Evolutionary conservation across 1,140 invertebrate species (phyloP), one percentile per base, ranked within the genome.

Genomic region (Coelopa frigida): DNA sequence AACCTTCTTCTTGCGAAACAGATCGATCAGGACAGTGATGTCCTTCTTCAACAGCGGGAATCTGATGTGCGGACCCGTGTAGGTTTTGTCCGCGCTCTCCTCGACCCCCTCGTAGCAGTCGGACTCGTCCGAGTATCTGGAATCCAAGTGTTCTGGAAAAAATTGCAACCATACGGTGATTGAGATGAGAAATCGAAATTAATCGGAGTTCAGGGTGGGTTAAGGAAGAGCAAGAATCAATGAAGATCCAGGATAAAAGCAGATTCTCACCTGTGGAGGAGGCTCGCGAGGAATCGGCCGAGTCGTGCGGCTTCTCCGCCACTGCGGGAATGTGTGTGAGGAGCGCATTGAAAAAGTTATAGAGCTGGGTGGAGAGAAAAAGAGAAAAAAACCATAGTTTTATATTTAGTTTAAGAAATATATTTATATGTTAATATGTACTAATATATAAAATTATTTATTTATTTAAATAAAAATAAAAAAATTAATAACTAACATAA

Each of bases 301-400:
- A 49, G 37, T 55, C 54, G 24, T 59, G 72, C 66, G 57, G 68
- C 27, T 55, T 49, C 42, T 61, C 70, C 23, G 67, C 76, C 18
- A 78, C 77, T 54, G 82, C 77, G 38, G 81, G 80, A 73, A 87
- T 84, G 67, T 87, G 83, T 46, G 80, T 84, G 40, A 88, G 74
- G 41, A 94, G 79, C 41, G 88, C 87, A 71, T 88, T 90, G 76
- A 93, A 94, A 70, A 93, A 93, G 66, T 92, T 90, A 72, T 91
- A 91, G 18, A 94, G 71, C 88, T 93, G 74, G 43, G 81, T 40
- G 23, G 31, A n/a, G n/a, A 45, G 23, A 24, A 42, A 7, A 41
- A 4, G 1, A 10, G 23, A 38, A 12, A 46, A 23, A 11, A 29
- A 23, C 2, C 31, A 10, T 17, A 14, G n/a, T 14, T 14, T 14